A percentile compares a stretch with the other conserved stretches of the same genome.
Conservation (phyloP, 2,113 vertebrate genomes). For the Neopipo cinnamomea region DNA sequence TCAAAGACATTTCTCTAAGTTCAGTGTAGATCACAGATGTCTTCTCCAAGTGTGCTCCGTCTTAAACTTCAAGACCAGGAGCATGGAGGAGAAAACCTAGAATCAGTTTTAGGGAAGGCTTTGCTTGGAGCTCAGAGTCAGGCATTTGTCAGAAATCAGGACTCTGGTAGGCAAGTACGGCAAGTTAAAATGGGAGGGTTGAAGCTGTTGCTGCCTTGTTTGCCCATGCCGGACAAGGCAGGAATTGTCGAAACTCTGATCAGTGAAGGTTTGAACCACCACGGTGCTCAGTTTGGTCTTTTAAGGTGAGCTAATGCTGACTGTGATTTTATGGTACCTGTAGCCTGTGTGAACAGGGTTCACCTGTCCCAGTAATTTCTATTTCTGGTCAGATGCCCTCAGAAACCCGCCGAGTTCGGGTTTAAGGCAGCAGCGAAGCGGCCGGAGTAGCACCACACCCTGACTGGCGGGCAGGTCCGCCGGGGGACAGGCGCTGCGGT, state of each 20-base stretch:
- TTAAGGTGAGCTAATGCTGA: background rate
- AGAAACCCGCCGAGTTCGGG: fast-evolving
- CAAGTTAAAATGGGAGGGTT: background rate
- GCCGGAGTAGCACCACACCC: fast-evolving
- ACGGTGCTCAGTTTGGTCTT: background rate
- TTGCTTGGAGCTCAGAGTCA: background rate
- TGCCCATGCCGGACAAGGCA: background rate
- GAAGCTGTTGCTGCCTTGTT: background rate
- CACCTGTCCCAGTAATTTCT: background rate
- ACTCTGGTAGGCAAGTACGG: fast-evolving
- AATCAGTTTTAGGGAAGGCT: background rate
- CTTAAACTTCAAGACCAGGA: background rate
- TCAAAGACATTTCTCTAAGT: background rate
- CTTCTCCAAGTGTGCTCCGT: background rate
- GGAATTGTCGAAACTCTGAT: background rate
- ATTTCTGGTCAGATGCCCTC: background rate
- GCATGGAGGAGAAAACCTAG: background rate
- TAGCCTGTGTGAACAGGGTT: background rate
- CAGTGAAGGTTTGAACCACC: background rate
- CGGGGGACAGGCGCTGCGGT: background rate
- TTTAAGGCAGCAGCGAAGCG: fast-evolving
- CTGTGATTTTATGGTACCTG: background rate
- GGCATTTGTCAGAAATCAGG: background rate
- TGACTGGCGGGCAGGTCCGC: fast-evolving
- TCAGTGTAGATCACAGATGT: background rate